Conservation (phyloP, 2,113 vertebrate genomes). For the Calyptomena viridis region DNA sequence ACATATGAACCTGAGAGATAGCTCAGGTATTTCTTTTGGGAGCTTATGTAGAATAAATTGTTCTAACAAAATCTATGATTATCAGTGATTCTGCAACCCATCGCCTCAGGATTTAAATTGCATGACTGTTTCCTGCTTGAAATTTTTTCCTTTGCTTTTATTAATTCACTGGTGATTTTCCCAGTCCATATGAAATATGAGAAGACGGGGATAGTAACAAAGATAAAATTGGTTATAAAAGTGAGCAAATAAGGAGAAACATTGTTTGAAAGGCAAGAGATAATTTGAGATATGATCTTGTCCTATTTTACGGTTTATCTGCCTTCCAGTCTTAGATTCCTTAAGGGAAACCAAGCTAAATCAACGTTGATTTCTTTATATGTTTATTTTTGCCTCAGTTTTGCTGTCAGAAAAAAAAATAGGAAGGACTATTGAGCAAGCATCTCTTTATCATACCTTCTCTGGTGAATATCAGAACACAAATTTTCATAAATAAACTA, state of each 20-base stretch:
- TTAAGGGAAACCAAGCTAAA: slow-evolving; percentile 14
- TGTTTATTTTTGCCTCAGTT: background rate
- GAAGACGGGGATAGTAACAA: background rate
- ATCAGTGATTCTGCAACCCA: background rate
- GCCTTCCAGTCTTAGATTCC: background rate
- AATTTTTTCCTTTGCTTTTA: background rate
- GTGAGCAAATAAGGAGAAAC: background rate
- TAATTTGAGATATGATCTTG: background rate
- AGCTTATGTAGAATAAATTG: background rate
- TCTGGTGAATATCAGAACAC: background rate
- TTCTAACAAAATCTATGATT: background rate
- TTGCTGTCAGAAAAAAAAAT: background rate
- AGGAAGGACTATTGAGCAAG: background rate
- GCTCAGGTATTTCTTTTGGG: background rate
- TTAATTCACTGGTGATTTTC: background rate
- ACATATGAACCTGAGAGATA: background rate
- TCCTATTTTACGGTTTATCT: background rate
- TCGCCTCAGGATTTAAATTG: background rate
- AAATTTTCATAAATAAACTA: background rate
- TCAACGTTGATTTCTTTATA: background rate
- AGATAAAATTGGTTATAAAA: slow-evolving; percentile 21
- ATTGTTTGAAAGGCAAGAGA: background rate
- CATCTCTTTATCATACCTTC: background rate
- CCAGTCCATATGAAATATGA: background rate
- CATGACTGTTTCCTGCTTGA: background rate